Evolutionary conservation across 1,140 invertebrate species (phyloP).

Genomic region (Heliconius hermathena): DNA sequence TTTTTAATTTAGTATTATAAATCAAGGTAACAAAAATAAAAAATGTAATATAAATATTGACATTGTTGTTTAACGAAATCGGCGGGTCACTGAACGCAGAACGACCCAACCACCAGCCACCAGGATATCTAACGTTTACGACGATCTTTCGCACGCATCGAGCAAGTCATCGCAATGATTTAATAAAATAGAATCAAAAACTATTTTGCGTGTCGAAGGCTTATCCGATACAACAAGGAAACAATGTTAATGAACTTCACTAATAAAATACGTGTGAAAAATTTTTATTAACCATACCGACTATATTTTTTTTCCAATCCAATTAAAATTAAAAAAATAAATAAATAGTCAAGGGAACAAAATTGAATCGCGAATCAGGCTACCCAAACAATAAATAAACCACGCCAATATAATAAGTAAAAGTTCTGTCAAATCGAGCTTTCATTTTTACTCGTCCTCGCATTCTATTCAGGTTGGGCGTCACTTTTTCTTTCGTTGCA

Average conservation of each 20-base stretch:
- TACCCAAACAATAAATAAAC: not conserved
- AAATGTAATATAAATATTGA: conserved; percentile 24
- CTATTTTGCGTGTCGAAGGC: conserved; percentile 9
- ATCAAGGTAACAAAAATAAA: conserved; percentile 28
- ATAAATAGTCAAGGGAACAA: too few relatives aligned
- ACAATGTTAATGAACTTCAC: not conserved
- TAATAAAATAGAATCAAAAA: conserved; percentile 28
- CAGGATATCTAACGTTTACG: conserved; percentile 55
- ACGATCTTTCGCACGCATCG: conserved; percentile 59
- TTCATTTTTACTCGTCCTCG: conserved; percentile 81
- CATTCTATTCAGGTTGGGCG: conserved; percentile 77
- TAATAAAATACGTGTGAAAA: not conserved
- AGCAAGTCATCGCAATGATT: conserved; percentile 58
- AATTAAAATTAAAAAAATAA: not conserved
- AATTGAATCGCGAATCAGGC: too few relatives aligned
- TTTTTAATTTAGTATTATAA: not conserved
- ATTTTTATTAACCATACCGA: not conserved
- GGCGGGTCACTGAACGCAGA: conserved; percentile 52
- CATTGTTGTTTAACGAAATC: conserved; percentile 50
- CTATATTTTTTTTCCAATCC: not conserved
- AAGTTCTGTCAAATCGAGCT: conserved; percentile 57
- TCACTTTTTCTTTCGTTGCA: conserved; percentile 80
- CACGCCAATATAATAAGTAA: conserved; percentile 27
- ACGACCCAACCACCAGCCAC: conserved; percentile 57
- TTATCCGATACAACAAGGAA: conserved; percentile 12